Evolutionary conservation across 2,797 vertebrate species (phyloP).

Genomic region (Clarias pachynema): DNA sequence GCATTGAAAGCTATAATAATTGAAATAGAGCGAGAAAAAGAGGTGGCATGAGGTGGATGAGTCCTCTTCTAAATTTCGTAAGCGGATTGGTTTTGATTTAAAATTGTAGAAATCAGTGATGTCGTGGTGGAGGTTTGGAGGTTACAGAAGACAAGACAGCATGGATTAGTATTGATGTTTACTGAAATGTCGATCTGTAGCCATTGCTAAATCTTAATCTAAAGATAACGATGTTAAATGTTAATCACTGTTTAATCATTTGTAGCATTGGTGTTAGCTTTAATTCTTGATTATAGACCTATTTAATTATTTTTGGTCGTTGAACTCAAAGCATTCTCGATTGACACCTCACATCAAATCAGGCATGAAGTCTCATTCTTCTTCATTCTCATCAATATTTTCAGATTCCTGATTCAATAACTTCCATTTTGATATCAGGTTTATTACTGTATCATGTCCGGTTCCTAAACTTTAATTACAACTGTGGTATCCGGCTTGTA

Average conservation of each 20-base stretch:
- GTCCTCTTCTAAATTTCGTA: neutral
- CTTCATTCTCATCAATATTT: neutral
- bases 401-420: no score
- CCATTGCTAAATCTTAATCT: neutral
- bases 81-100: neutral
- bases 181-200: neutral
- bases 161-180: neutral
- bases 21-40: neutral
- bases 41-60: conserved; percentile 41
- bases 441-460: no score
- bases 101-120: neutral
- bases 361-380: no score
- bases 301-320: neutral
- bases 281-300: neutral
- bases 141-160: no score
- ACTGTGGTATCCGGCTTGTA: no score
- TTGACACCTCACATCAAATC: neutral
- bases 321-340: neutral
- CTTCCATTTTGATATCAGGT: no score
- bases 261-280: neutral
- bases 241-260: neutral
- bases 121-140: neutral
- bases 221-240: neutral
- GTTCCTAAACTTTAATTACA: no score
- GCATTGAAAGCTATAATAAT: conserved; percentile 30